A percentile compares a stretch with the other conserved stretches of the same genome.
These are phyloP conservation scores for Cephus cinctus DNA, from an alignment of 1,140 invertebrate species.

Conservation along the genomic window DNA sequence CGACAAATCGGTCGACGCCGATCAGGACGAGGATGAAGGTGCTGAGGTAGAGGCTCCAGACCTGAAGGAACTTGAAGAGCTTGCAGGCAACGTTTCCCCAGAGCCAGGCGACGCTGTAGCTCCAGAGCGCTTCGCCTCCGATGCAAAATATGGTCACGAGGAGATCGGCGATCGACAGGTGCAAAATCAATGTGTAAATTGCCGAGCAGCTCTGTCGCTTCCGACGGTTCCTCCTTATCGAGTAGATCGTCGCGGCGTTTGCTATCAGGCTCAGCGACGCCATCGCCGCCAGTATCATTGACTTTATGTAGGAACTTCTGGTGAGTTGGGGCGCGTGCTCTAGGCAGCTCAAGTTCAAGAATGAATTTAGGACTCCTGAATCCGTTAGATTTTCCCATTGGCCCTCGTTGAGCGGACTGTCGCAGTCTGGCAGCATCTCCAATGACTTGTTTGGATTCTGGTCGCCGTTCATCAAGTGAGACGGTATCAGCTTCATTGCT, in stretches of 20 bases:
- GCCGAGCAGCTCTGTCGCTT: slow-evolving; percentile 64
- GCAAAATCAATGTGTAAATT: slow-evolving; percentile 76
- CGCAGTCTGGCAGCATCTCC: no score
- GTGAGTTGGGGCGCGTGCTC: slow-evolving; percentile 67
- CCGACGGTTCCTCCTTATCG: slow-evolving; percentile 62
- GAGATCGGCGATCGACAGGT: slow-evolving; percentile 72
- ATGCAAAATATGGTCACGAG: slow-evolving; percentile 80
- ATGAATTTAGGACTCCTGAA: no score
- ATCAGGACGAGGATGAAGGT: slow-evolving; percentile 82
- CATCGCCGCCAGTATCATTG: slow-evolving; percentile 66
- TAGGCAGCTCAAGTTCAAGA: slow-evolving; percentile 56
- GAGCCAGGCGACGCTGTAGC: slow-evolving; percentile 76
- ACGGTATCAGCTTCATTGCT: no score
- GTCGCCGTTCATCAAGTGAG: no score
- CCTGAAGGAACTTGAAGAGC: slow-evolving; percentile 77
- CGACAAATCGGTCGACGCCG: slow-evolving; percentile 77
- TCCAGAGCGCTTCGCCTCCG: slow-evolving; percentile 76
- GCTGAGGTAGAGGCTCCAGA: slow-evolving; percentile 80
- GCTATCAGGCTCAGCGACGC: slow-evolving; percentile 71
- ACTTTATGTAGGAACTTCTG: slow-evolving; percentile 59
- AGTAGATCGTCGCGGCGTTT: slow-evolving; percentile 74
- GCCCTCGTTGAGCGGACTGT: no score
- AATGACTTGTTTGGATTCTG: no score
- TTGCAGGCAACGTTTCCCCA: slow-evolving; percentile 78
- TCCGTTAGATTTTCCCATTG: no score